phyloP scores from a whole-genome alignment of 1,140 invertebrate species.

The Euwallacea similis region DNA sequence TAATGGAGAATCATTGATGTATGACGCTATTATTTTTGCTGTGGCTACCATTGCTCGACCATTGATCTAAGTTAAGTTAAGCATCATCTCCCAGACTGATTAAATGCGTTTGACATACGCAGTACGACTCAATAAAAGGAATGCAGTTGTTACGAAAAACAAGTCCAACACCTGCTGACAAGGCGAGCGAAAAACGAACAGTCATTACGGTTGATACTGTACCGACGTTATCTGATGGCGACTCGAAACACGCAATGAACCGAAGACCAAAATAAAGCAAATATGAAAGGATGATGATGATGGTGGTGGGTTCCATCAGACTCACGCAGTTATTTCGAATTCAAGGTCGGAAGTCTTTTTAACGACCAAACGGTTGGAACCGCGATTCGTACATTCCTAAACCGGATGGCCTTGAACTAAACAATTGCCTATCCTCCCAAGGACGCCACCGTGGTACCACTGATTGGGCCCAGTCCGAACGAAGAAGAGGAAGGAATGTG shows the following conservation, averaged over 20 bases:
- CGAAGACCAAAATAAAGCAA: conserved; percentile 1
- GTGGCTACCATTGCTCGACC: no score
- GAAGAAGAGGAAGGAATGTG: no score
- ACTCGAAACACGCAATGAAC: background rate
- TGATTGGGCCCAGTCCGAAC: no score
- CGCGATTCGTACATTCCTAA: conserved; percentile 41
- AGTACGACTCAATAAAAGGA: no score
- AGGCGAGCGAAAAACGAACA: background rate
- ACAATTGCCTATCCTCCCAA: conserved; percentile 36
- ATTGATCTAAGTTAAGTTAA: no score
- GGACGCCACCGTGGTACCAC: background rate
- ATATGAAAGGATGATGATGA: background rate
- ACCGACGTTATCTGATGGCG: conserved; percentile 2
- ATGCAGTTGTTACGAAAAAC: conserved; percentile 7
- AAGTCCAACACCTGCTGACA: conserved; percentile 2
- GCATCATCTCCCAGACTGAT: no score
- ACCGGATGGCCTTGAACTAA: conserved; percentile 42
- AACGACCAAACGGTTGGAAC: conserved; percentile 33
- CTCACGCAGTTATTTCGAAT: conserved; percentile 29
- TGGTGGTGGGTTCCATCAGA: conserved; percentile 11
- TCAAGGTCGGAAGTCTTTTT: conserved; percentile 33
- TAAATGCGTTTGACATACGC: no score
- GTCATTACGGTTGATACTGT: conserved; percentile 1
- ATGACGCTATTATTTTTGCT: no score
- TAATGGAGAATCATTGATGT: no score